Evolutionary conservation across 2,113 vertebrate species (phyloP), one percentile per base, ranked within the genome.

Genomic region (Pterocles orientalis): DNA sequence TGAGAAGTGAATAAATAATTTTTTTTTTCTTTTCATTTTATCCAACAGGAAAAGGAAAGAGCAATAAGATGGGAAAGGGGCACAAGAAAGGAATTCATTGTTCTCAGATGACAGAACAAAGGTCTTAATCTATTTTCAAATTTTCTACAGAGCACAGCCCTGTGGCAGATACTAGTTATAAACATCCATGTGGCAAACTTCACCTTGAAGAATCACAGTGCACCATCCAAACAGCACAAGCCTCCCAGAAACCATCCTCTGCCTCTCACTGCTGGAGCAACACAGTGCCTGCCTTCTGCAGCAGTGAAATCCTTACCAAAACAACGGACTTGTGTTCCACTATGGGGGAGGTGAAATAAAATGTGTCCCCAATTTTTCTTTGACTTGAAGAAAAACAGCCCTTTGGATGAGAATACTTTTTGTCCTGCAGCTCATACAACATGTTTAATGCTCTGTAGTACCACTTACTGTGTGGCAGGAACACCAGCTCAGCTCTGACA

Each of bases 1-100:
- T 61, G 76, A 62, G 75, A 92, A 86, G 88, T 15, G 94, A 96
- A 94, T 54, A 91, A 94, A 92, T 58, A 96, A 69, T 8, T 2
- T 6, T 61, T 60, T 45, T 57, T 48, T 47, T 3, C 33, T 73
- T 88, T 73, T 62, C 10, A 6, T 81, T 93, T 91, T 75, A 57
- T 29, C 41, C 0, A 0, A 76, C 45, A 66, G 62, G 36, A 81
- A 82, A 90, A 81, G 18, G 19, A 23, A 12, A 89, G 33, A 68
- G 57, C 28, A 84, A n/a, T 81, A 73, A 95, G 64, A 75, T 28
- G 33, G 79, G 48, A 78, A 93, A 84, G 20, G 12, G 39, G 31
- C 28, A 72, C 13, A 45, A 65, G 61, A 61, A 71, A 69, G 2
- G 7, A n/a, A 13, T 45, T 53, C 2, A 1, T 82, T 79, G 28